These are phyloP conservation scores for Sphaeridia pumilis DNA, from an alignment of 2,888 invertebrate species.

Conservation along the genomic window DNA sequence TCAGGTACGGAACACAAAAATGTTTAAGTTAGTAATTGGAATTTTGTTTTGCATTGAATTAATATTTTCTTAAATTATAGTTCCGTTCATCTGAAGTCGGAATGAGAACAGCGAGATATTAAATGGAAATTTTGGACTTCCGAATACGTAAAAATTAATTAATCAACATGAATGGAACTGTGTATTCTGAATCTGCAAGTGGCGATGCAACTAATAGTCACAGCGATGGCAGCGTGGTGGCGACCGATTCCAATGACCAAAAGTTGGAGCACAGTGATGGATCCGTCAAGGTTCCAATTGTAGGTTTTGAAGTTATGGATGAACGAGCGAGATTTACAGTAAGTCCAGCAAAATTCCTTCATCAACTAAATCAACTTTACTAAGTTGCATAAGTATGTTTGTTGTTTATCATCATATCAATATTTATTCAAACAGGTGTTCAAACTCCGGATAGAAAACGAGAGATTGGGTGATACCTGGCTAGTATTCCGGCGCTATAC, in stretches of 20 bases:
- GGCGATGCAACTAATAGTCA: not conserved
- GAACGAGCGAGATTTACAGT: slow-evolving; percentile 77
- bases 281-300: slow-evolving; percentile 54
- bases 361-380: too few species aligned
- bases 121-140: too few species aligned
- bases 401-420: not conserved
- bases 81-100: too few species aligned
- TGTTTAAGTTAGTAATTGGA: too few species aligned
- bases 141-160: too few species aligned
- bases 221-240: not conserved
- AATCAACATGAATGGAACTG: too few species aligned
- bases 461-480: slow-evolving; percentile 64
- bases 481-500: slow-evolving; percentile 76
- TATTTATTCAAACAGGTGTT: slow-evolving; percentile 18
- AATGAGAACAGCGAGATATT: too few species aligned
- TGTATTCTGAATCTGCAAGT: not conserved
- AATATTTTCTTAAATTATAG: too few species aligned
- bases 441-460: slow-evolving; percentile 56
- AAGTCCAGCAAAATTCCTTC: slow-evolving; percentile 16
- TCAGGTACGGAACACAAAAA: too few species aligned
- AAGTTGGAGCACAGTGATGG: too few species aligned
- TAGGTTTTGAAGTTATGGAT: slow-evolving; percentile 85
- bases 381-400: too few species aligned
- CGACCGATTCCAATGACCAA: not conserved
- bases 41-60: too few species aligned